These are phyloP conservation scores for Lepidostoma basale DNA, from an alignment of 1,140 invertebrate species.

Conservation along the genomic window DNA sequence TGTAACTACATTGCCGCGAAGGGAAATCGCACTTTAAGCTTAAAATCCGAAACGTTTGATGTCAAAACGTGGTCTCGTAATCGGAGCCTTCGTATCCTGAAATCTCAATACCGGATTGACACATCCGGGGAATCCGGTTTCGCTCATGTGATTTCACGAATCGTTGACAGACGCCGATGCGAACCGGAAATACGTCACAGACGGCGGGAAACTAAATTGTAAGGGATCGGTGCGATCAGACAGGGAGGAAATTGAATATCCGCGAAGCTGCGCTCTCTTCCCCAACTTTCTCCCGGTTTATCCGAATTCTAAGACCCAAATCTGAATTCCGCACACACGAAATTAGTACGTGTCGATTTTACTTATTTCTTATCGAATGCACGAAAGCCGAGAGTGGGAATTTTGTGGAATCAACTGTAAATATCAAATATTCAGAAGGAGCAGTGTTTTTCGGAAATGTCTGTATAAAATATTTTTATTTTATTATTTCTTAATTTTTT, in stretches of 20 bases:
- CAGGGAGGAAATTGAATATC: slow-evolving; percentile 7
- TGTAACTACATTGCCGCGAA: background rate
- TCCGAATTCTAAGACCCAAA: too few relatives aligned
- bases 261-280: too few relatives aligned
- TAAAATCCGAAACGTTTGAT: background rate
- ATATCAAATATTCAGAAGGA: too few relatives aligned
- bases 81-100: background rate
- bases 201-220: background rate
- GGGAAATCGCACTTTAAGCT: background rate
- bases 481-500: too few relatives aligned
- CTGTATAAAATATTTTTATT: too few relatives aligned
- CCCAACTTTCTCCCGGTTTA: too few relatives aligned
- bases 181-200: background rate
- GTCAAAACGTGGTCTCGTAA: background rate
- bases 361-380: too few relatives aligned
- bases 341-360: too few relatives aligned
- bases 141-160: background rate
- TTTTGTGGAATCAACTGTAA: too few relatives aligned
- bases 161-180: background rate
- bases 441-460: too few relatives aligned
- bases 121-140: background rate
- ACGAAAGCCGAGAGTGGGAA: too few relatives aligned
- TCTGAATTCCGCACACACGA: too few relatives aligned
- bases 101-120: slow-evolving; percentile 1
- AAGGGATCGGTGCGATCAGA: background rate